Base-by-base conservation (phyloP, 2,888 invertebrate species). In the Cybosia mesomella region DNA sequence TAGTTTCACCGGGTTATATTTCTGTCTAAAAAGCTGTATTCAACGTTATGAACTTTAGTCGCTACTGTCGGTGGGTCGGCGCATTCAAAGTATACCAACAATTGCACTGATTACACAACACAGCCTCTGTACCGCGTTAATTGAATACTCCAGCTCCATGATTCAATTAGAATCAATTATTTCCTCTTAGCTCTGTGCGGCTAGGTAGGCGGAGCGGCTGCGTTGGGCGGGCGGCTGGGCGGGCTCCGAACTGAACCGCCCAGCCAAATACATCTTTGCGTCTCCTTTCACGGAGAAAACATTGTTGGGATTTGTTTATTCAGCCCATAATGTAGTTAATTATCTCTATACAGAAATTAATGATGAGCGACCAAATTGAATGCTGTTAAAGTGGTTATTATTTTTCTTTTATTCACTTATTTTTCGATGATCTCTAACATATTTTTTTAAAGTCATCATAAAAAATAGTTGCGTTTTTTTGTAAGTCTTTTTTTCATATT, bases 141-240 rank as follows among this genome's bases (percentile, higher is more conserved):
- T 92, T 92, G 88, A 93, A 93, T 93, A 88, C 84, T 84, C 77
- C 75, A 76, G 76, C 71, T 84, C 83, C 86, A 84, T 91, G 89
- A 93, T 93, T 92, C 87, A 91, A 93, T 94, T 93, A 93, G 85
- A 83, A 83, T 88, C 91, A 92, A 93, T 93, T 93, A 93, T 89
- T 84, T 83, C 72, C 76, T 83, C 81, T 72, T 67, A 60, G 79
- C 74, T 80, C 74, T 87, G 88, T 89, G 87, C 87, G 87, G 88
- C 76, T 72, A 72, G 78, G 75, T 88, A 87, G 93, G 93, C 92
- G 92, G 91, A 83, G 84, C 86, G 80, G 54, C 73, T 65, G 75
- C 76, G 77, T 86, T 89, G 90, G 93, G 92, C 92, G 92, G 92
- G 75, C 74, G 86, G 73, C 64, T 78, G 84, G 89, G 87, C 89